phyloP scores from a whole-genome alignment of 2,888 invertebrate species.

The Protodeltote pygarga region DNA sequence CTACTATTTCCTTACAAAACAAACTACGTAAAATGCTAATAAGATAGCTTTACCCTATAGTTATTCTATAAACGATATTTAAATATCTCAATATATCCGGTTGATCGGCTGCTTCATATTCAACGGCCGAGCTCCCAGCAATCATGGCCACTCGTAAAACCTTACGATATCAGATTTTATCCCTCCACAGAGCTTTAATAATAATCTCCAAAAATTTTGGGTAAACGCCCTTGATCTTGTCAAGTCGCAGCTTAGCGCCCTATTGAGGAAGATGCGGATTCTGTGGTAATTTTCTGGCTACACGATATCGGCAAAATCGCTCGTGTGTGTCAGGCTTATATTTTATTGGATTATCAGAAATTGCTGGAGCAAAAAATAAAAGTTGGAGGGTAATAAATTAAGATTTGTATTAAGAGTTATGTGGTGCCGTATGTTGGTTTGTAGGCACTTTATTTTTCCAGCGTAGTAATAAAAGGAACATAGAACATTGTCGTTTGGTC shows the following conservation, averaged over 20 bases:
- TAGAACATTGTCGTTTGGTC: no score
- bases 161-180: slow-evolving; percentile 59
- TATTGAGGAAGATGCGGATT: slow-evolving; percentile 43
- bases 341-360: not conserved
- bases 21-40: not conserved
- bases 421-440: no score
- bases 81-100: slow-evolving; percentile 35
- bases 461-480: no score
- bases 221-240: slow-evolving; percentile 52
- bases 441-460: no score
- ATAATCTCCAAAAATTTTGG: slow-evolving; percentile 55
- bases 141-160: slow-evolving; percentile 63
- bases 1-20: not conserved
- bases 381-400: no score
- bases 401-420: no score
- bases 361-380: no score
- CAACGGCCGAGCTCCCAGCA: slow-evolving; percentile 44
- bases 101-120: slow-evolving; percentile 52
- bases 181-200: slow-evolving; percentile 55
- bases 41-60: slow-evolving; percentile 9
- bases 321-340: not conserved
- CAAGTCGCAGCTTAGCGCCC: slow-evolving; percentile 48
- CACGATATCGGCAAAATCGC: slow-evolving; percentile 20
- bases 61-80: slow-evolving; percentile 31
- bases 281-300: slow-evolving; percentile 38